Percentiles rank a stretch among this genome's conserved stretches.
Evolutionary conservation across 1,140 invertebrate genomes (phyloP).

Genomic region (Diprion similis): DNA sequence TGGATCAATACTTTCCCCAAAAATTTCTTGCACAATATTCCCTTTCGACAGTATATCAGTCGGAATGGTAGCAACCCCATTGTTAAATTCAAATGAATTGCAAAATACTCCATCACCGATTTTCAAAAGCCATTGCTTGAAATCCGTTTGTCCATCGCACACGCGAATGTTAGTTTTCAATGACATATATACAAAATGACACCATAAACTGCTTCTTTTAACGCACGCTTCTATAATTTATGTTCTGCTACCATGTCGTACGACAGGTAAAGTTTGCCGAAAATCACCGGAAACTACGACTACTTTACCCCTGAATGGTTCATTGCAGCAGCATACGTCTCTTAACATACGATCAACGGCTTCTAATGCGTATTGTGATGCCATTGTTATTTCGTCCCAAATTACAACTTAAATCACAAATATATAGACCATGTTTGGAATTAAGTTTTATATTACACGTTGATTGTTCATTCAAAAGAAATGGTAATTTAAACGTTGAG

Average conservation of each 20-base stretch:
- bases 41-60: not conserved
- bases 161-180: constrained; percentile 1
- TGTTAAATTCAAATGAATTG: not conserved
- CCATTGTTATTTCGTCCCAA: constrained; percentile 27
- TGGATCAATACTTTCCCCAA: constrained; percentile 11
- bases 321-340: constrained; percentile 19
- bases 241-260: constrained; percentile 16
- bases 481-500: constrained; percentile 37
- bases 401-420: constrained; percentile 23
- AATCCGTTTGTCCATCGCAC: constrained; percentile 5
- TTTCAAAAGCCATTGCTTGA: constrained; percentile 21
- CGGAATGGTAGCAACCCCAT: constrained; percentile 10
- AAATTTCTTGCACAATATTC: constrained; percentile 17
- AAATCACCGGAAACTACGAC: constrained; percentile 22
- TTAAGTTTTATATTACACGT: constrained; percentile 20
- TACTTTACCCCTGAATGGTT: constrained; percentile 25
- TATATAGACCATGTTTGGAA: constrained; percentile 13
- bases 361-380: constrained; percentile 23
- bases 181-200: not conserved
- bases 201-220: constrained; percentile 21
- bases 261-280: constrained; percentile 22
- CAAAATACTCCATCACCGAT: constrained; percentile 17
- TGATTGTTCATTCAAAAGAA: constrained; percentile 23
- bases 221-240: constrained; percentile 18
- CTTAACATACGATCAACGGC: constrained; percentile 19